Percentiles rank a stretch among this genome's conserved stretches.
Conservation (phyloP, 2,113 vertebrate genomes). For the Mustelus asterias region DNA sequence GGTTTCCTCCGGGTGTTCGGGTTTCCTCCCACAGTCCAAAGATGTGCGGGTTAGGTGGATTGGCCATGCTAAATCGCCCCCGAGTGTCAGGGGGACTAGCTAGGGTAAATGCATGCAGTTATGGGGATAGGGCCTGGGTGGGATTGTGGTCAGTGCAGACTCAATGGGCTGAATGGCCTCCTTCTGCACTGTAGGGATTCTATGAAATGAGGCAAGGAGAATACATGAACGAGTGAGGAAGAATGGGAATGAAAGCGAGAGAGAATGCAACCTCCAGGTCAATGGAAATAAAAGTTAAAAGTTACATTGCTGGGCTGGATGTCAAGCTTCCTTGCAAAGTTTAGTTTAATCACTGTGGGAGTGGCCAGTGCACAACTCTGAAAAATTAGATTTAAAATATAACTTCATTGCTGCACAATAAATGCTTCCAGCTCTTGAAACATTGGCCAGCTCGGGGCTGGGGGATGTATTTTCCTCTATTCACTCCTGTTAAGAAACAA, state of each 20-base stretch:
- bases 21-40: too few species aligned
- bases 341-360: not conserved
- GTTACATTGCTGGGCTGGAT: not conserved
- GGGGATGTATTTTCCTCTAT: not conserved
- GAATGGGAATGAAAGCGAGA: not conserved
- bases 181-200: too few species aligned
- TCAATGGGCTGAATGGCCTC: too few species aligned
- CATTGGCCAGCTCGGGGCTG: not conserved
- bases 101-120: too few species aligned
- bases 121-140: too few species aligned
- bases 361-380: not conserved
- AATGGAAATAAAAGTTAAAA: constrained; percentile 14
- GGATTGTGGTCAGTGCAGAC: too few species aligned
- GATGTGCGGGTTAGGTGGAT: too few species aligned
- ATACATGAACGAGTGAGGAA: too few species aligned
- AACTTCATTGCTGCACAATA: not conserved
- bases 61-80: too few species aligned
- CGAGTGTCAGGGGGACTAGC: too few species aligned
- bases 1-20: too few species aligned
- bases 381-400: not conserved
- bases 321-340: not conserved
- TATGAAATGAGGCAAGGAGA: too few species aligned
- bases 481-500: not conserved
- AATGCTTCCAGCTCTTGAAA: not conserved
- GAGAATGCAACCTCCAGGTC: not conserved